These are phyloP conservation scores for Amblyteles armatorius DNA, from an alignment of 2,888 invertebrate genomes.

Conservation along the genomic window DNA sequence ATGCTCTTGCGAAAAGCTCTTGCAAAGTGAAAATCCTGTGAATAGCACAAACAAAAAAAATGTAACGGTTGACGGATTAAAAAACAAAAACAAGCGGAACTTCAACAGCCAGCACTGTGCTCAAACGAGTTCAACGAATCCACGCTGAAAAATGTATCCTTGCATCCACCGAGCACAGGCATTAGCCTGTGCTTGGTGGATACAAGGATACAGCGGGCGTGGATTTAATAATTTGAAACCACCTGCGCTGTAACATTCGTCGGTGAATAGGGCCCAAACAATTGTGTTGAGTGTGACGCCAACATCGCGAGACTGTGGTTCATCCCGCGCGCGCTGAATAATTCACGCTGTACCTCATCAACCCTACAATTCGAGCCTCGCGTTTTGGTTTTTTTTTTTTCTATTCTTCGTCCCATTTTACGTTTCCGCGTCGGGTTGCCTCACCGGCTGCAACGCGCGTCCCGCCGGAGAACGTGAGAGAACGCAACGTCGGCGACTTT, in stretches of 20 bases:
- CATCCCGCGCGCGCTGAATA: neutral
- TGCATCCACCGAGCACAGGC: neutral
- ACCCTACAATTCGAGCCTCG: neutral
- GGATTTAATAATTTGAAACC: neutral
- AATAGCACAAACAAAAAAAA: neutral
- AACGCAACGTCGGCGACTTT: constrained; percentile 16
- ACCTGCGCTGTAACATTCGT: neutral
- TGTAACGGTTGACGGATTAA: neutral
- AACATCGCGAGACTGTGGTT: neutral
- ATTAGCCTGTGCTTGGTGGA: neutral
- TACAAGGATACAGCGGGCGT: too few relatives aligned
- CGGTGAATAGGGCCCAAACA: neutral
- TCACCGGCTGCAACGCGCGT: neutral
- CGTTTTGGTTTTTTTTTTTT: neutral
- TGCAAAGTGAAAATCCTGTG: neutral
- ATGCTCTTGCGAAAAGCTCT: neutral
- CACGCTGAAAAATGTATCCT: neutral
- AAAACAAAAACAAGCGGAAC: neutral
- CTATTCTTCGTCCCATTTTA: neutral
- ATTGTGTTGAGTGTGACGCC: neutral
- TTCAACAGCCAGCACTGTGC: neutral
- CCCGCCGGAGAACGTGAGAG: neutral
- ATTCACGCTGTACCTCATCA: neutral
- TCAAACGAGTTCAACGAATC: constrained; percentile 2
- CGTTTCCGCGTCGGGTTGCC: neutral